phyloP scores from a whole-genome alignment of 2,113 vertebrate species.

The Ascaphus truei region DNA sequence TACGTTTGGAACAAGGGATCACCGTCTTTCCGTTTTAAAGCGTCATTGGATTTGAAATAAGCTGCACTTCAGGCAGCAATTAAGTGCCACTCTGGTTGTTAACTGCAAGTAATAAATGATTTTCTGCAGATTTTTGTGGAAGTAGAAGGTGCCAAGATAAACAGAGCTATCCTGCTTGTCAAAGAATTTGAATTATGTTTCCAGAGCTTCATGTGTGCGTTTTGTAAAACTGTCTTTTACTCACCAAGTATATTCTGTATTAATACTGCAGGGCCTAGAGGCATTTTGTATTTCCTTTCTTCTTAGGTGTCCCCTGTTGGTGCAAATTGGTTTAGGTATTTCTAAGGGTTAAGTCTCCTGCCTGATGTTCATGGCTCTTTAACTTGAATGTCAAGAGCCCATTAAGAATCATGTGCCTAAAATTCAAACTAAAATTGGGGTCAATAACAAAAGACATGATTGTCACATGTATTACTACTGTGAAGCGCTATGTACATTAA shows the following conservation, averaged over 20 bases:
- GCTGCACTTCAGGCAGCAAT: slow-evolving; percentile 50
- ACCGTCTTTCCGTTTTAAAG: neutral
- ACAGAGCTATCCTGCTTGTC: slow-evolving; percentile 43
- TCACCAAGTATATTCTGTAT: neutral
- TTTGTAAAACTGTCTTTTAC: neutral
- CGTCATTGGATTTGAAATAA: slow-evolving; percentile 39
- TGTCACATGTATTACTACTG: no score
- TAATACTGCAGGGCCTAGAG: neutral
- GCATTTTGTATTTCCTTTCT: neutral
- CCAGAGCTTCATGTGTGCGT: slow-evolving; percentile 38
- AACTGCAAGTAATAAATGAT: slow-evolving; percentile 52
- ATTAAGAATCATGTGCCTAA: no score
- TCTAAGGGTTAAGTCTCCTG: no score
- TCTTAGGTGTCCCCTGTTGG: no score
- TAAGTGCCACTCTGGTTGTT: slow-evolving; percentile 50
- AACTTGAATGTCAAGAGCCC: no score
- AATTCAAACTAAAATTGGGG: no score
- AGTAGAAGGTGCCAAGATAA: slow-evolving; percentile 57
- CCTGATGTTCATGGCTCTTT: no score
- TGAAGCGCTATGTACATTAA: no score
- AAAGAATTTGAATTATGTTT: slow-evolving; percentile 46
- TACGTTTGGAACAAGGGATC: neutral
- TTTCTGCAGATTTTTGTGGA: slow-evolving; percentile 55
- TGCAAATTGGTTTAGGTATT: no score
- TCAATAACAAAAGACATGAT: no score